A percentile compares a stretch with the other conserved stretches of the same genome.
phyloP scores from a whole-genome alignment of 2,113 vertebrate species.

The Brachirus orientalis region DNA sequence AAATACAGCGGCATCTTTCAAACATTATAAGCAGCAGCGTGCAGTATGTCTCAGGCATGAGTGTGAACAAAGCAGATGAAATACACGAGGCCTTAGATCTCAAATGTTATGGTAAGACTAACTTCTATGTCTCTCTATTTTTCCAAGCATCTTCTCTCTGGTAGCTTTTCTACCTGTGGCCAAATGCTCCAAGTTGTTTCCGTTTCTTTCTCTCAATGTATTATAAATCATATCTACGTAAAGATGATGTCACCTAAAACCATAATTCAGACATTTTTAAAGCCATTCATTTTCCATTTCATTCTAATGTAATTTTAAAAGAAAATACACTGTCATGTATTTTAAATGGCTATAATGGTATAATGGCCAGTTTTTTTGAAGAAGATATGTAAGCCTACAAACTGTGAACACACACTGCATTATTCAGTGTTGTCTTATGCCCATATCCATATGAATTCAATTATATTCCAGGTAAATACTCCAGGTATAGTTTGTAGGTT shows the following conservation, averaged over 20 bases:
- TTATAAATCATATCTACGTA: slow-evolving; percentile 41
- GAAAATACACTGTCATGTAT: background rate
- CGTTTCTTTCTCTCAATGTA: slow-evolving; percentile 36
- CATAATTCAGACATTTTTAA: slow-evolving; percentile 25
- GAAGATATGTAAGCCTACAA: slow-evolving; percentile 42
- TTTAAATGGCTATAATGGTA: background rate
- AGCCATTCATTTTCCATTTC: slow-evolving; percentile 12
- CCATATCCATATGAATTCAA: slow-evolving; percentile 42
- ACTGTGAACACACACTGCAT: slow-evolving; percentile 55
- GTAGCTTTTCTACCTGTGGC: slow-evolving; percentile 58
- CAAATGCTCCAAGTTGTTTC: slow-evolving; percentile 46
- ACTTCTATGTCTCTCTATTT: slow-evolving; percentile 59
- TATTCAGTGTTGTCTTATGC: slow-evolving; percentile 33
- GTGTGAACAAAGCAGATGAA: slow-evolving; percentile 51
- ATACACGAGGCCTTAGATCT: slow-evolving; percentile 79
- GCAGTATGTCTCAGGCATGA: slow-evolving; percentile 47
- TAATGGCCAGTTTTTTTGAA: slow-evolving; percentile 26
- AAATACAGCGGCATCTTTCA: slow-evolving; percentile 25
- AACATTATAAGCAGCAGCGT: slow-evolving; percentile 29
- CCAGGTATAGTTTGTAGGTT: slow-evolving; percentile 60
- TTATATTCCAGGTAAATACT: slow-evolving; percentile 62
- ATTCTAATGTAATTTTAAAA: slow-evolving; percentile 10
- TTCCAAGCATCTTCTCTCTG: slow-evolving; percentile 54
- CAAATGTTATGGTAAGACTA: slow-evolving; percentile 55
- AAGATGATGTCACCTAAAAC: slow-evolving; percentile 44